These are phyloP conservation scores for Disparrhopalites patrizii DNA, from an alignment of 2,888 invertebrate genomes.

Conservation along the genomic window DNA sequence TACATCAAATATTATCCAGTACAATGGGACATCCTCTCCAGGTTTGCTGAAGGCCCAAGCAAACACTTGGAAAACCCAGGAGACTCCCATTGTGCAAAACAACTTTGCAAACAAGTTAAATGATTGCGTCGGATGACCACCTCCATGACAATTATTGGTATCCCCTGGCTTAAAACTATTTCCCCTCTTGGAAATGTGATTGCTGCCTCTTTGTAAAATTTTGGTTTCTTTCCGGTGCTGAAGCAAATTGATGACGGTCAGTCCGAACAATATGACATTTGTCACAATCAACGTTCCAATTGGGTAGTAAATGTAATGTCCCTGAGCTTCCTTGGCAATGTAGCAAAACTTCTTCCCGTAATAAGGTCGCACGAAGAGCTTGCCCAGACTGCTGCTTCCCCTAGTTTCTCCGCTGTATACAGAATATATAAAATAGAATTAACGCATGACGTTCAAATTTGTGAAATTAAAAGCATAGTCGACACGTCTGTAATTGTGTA, in stretches of 20 bases:
- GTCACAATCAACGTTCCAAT: slow-evolving; percentile 10
- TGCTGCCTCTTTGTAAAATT: background rate
- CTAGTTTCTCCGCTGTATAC: too few species aligned
- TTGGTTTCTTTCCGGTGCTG: slow-evolving; percentile 4
- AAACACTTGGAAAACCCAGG: slow-evolving; percentile 15
- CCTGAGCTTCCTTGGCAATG: slow-evolving; percentile 1
- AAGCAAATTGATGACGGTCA: background rate
- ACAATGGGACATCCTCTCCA: slow-evolving; percentile 7
- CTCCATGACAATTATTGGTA: background rate
- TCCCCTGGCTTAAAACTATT: too few species aligned
- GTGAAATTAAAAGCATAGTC: too few species aligned
- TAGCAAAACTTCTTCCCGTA: slow-evolving; percentile 19
- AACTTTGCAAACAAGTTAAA: slow-evolving; percentile 10
- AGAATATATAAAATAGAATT: too few species aligned
- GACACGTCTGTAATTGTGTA: too few species aligned
- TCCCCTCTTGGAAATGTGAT: background rate
- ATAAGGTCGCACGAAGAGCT: background rate
- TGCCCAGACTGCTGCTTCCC: background rate
- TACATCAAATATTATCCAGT: slow-evolving; percentile 16
- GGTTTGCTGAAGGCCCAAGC: slow-evolving; percentile 6
- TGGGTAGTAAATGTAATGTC: slow-evolving; percentile 22
- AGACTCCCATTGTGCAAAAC: slow-evolving; percentile 13
- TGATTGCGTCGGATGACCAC: background rate
- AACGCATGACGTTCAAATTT: too few species aligned
- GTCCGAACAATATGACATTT: slow-evolving; percentile 1